Conservation (phyloP, 2,888 invertebrate genomes). For the Trachelus troglodyta region DNA sequence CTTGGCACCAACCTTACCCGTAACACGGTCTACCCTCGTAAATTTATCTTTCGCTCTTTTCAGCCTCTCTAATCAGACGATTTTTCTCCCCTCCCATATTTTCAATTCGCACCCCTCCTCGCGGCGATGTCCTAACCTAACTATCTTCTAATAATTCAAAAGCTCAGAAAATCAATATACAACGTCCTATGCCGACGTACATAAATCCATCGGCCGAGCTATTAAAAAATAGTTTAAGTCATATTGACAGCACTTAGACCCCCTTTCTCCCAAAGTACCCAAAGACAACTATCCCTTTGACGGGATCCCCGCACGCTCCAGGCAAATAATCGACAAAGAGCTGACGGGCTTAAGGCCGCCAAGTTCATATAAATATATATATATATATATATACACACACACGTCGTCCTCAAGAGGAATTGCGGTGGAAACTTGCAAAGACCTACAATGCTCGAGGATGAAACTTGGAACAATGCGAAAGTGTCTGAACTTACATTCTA, state of each 20-base stretch:
- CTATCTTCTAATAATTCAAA: neutral
- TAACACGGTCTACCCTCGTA: neutral
- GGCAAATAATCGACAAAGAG: conserved; percentile 7
- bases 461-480: conserved; percentile 8
- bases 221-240: neutral
- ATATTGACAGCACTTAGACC: neutral
- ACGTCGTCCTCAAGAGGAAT: neutral
- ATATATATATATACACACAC: neutral
- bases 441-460: conserved; percentile 8
- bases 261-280: neutral
- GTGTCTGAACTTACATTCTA: neutral
- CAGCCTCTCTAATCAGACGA: neutral
- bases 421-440: conserved; percentile 1
- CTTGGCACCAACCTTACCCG: neutral
- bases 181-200: neutral
- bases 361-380: neutral
- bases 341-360: neutral
- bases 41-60: neutral
- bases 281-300: neutral
- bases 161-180: neutral
- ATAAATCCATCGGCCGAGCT: neutral
- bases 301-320: neutral
- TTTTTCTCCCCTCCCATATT: neutral
- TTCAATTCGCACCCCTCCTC: neutral
- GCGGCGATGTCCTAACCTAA: neutral